A percentile compares a stretch with the other conserved stretches of the same genome.
phyloP scores from a whole-genome alignment of 2,888 invertebrate species.

The Parnassius orleans region DNA sequence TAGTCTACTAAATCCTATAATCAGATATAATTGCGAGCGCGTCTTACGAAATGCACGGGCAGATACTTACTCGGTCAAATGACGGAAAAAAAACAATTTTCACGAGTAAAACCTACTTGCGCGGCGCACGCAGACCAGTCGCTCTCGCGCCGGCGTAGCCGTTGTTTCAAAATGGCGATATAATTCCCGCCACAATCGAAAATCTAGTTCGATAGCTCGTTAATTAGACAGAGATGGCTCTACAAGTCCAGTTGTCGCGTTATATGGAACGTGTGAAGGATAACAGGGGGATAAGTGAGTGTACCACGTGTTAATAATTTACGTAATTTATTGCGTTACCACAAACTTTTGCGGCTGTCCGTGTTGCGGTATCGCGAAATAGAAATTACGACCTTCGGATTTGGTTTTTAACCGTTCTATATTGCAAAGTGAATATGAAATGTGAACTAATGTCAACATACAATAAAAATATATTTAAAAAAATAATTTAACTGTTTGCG shows the following conservation, averaged over 20 bases:
- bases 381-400: constrained; percentile 25
- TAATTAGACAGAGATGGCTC: constrained; percentile 15
- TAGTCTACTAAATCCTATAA: constrained; percentile 13
- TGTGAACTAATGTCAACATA: background rate
- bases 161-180: constrained; percentile 28
- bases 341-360: constrained; percentile 6
- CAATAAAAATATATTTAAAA: background rate
- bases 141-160: constrained; percentile 29
- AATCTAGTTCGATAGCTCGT: constrained; percentile 2
- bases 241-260: constrained; percentile 22
- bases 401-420: constrained; percentile 10
- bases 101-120: constrained; percentile 29
- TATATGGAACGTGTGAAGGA: constrained; percentile 27
- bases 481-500: background rate
- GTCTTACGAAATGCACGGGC: constrained; percentile 28
- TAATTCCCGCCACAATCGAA: constrained; percentile 26
- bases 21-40: constrained; percentile 21
- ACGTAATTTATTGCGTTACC: constrained; percentile 17
- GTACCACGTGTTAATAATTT: constrained; percentile 18
- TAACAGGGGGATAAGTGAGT: constrained; percentile 28
- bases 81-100: constrained; percentile 27
- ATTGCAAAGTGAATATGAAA: constrained; percentile 12
- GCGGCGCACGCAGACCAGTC: constrained; percentile 26
- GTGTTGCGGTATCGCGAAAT: constrained; percentile 19
- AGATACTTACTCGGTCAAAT: constrained; percentile 28